Percentiles rank a stretch among this genome's conserved stretches.
phyloP scores from a whole-genome alignment of 1,140 invertebrate genomes.

The Neuroterus valhalla region DNA sequence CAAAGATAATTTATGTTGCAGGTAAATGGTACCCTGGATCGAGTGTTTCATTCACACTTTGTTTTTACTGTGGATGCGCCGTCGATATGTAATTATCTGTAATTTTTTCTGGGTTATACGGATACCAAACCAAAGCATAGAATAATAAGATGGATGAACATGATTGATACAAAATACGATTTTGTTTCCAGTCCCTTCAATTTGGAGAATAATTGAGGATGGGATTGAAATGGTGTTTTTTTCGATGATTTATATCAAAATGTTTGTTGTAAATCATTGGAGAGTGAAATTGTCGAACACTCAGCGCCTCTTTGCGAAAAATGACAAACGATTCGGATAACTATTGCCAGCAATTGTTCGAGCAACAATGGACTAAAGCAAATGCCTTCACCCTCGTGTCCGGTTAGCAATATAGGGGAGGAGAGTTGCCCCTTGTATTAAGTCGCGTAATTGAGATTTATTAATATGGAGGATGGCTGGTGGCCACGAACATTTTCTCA shows the following conservation, averaged over 20 bases:
- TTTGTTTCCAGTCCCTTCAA: no score
- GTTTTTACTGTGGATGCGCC: no score
- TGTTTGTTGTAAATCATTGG: neutral
- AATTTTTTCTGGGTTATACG: no score
- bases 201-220: no score
- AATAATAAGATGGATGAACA: no score
- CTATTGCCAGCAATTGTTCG: slow-evolving; percentile 44
- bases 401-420: slow-evolving; percentile 46
- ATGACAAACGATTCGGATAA: slow-evolving; percentile 18
- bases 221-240: neutral
- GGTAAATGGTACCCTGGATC: no score
- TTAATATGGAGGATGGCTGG: slow-evolving; percentile 59
- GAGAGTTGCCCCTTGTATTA: slow-evolving; percentile 63
- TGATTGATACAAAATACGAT: no score
- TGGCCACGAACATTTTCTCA: slow-evolving; percentile 40
- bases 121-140: no score
- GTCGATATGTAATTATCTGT: no score
- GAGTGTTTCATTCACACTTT: no score
- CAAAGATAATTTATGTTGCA: no score
- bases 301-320: neutral
- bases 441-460: slow-evolving; percentile 70
- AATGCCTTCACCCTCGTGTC: slow-evolving; percentile 57
- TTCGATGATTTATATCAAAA: neutral
- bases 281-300: neutral
- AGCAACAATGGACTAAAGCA: slow-evolving; percentile 52